Percentiles rank a stretch among this genome's conserved stretches.
These are phyloP conservation scores for Quadroppia sp. DNA, from an alignment of 2,888 invertebrate genomes.

Conservation along the genomic window DNA sequence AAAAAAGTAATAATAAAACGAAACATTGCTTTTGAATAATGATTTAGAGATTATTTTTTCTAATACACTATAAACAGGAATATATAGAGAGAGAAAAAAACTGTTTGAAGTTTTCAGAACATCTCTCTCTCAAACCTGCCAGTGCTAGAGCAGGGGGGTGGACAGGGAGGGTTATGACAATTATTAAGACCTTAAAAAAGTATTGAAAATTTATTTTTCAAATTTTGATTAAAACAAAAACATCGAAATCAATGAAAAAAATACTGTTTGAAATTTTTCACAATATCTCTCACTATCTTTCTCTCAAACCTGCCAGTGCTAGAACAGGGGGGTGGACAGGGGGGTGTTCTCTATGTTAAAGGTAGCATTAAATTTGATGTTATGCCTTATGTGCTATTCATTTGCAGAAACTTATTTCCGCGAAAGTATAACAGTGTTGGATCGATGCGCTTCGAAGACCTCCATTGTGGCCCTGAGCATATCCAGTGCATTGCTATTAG, in stretches of 20 bases:
- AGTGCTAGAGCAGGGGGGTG: too few species aligned
- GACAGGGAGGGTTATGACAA: too few species aligned
- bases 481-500: slow-evolving; percentile 79
- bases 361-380: background rate
- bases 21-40: slow-evolving; percentile 25
- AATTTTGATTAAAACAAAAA: too few species aligned
- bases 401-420: slow-evolving; percentile 36
- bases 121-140: background rate
- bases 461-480: slow-evolving; percentile 85
- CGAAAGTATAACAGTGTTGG: slow-evolving; percentile 38
- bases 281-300: background rate
- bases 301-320: background rate
- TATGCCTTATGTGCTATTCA: slow-evolving; percentile 3
- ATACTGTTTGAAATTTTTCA: background rate
- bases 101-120: background rate
- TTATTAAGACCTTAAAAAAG: too few species aligned
- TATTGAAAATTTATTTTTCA: too few species aligned
- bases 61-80: slow-evolving; percentile 3
- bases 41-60: slow-evolving; percentile 15
- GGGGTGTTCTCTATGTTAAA: background rate
- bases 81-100: background rate
- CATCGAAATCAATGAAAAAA: too few species aligned
- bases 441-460: slow-evolving; percentile 74
- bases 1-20: too few species aligned
- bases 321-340: background rate